Evolutionary conservation across 1,140 invertebrate genomes (phyloP), one percentile per base, ranked within the genome.

Genomic region (Capitella teleta): DNA sequence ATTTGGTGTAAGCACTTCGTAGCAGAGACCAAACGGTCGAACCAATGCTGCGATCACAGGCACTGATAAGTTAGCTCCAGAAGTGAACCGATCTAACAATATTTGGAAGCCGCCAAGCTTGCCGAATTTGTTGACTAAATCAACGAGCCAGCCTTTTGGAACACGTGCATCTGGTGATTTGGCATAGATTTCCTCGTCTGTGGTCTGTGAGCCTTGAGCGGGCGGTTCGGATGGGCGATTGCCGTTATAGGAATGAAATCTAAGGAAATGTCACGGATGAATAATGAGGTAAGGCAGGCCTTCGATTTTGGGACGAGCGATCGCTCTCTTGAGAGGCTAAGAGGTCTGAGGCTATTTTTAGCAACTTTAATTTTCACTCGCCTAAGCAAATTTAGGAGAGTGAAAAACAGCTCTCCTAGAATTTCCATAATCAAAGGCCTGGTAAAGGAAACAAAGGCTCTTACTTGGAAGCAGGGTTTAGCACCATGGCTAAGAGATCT

Each of bases 61-160:
- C 41, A 91, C 78, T 48, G 82, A 82, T 53, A 91, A 71, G 69
- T 80, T 80, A 59, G 78, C 76, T 40, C 78, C 79, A 61, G 58
- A 58, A 37, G 49, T 58, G 54, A 96, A 95, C 63, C 91, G 77
- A 63, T 91, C 85, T 45, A 87, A 73, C 46, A 96, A 69, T 62
- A 85, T 84, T 63, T 87, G 79, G 74, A 97, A 97, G 53, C 93
- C 92, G 54, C 83, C 82, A 38, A 86, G 74, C 61, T 81, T 80
- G 18, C 92, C 92, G 77, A 96, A 96, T 63, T 80, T 82, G 78
- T 97, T 96, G 50, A 96, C 87, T 52, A 96, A 77, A 79, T 96
- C 91, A 47, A 96, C 87, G 28, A 96, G 80, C 91, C 92, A 96
- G 40, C 91, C 91, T 64, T 63, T 66, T 19, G 72, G 72, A 18